A percentile compares a stretch with the other conserved stretches of the same genome.
Conservation (phyloP, 2,888 invertebrate genomes). For the Cabera pusaria region DNA sequence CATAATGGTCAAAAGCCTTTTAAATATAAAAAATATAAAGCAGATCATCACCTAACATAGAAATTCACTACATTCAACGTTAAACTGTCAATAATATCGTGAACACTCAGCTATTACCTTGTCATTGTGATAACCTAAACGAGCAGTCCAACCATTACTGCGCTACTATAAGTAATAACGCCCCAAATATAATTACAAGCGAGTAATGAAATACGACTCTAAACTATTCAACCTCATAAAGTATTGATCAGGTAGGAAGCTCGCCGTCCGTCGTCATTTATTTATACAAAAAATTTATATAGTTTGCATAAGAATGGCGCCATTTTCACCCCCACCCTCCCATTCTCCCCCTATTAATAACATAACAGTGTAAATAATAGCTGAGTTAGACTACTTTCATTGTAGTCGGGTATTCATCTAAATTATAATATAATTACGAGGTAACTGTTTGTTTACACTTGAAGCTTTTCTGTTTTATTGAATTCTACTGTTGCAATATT, state of each 20-base stretch:
- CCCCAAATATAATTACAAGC: neutral
- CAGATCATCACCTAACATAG: too few relatives aligned
- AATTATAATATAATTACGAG: slow-evolving; percentile 18
- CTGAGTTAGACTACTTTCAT: slow-evolving; percentile 8
- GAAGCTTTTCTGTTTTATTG: slow-evolving; percentile 10
- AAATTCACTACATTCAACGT: too few relatives aligned
- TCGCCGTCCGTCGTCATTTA: slow-evolving; percentile 38
- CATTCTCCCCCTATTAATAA: slow-evolving; percentile 52
- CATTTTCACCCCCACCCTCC: slow-evolving; percentile 44
- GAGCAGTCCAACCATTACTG: too few relatives aligned
- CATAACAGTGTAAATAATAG: slow-evolving; percentile 58
- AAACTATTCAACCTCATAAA: slow-evolving; percentile 8
- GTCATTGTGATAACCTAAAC: too few relatives aligned
- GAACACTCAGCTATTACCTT: too few relatives aligned
- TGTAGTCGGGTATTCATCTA: slow-evolving; percentile 13
- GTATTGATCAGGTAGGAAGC: slow-evolving; percentile 41
- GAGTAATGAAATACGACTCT: too few relatives aligned
- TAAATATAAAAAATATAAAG: too few relatives aligned
- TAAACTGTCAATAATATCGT: too few relatives aligned
- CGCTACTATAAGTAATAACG: neutral
- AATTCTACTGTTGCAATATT: too few relatives aligned
- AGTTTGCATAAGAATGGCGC: slow-evolving; percentile 58
- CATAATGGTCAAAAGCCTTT: too few relatives aligned
- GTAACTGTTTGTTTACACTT: slow-evolving; percentile 8
- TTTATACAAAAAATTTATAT: slow-evolving; percentile 60